phyloP scores from a whole-genome alignment of 2,888 invertebrate species.

The Pantelozetes paolii region DNA sequence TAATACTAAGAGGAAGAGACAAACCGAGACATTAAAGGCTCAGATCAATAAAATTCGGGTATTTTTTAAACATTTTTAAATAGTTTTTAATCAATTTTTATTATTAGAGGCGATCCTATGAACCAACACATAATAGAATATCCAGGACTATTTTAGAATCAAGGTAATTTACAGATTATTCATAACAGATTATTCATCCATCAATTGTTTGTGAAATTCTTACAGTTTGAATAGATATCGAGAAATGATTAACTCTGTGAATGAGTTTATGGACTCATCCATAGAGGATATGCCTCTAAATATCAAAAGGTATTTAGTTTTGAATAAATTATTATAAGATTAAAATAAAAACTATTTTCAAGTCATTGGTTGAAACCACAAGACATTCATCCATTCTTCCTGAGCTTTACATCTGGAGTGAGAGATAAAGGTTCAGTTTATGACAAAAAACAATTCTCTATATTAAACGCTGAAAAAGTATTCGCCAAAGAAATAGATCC shows the following conservation, averaged over 20 bases:
- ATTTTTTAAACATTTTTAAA: not conserved
- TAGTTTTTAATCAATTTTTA: not conserved
- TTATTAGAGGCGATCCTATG: slow-evolving; percentile 9
- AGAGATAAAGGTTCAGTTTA: not conserved
- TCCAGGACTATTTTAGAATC: slow-evolving; percentile 44
- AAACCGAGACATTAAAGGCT: slow-evolving; percentile 37
- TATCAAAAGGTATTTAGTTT: slow-evolving; percentile 57
- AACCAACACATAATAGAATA: not conserved
- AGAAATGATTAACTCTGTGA: slow-evolving; percentile 54
- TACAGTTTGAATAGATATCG: slow-evolving; percentile 48
- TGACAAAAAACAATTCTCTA: slow-evolving; percentile 4
- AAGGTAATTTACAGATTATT: slow-evolving; percentile 42
- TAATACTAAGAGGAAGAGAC: slow-evolving; percentile 16
- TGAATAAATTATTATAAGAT: not conserved
- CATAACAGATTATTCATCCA: too few species aligned
- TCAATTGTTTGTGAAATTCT: too few species aligned
- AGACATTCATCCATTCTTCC: slow-evolving; percentile 59
- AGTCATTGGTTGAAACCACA: slow-evolving; percentile 50
- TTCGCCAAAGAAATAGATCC: slow-evolving; percentile 60
- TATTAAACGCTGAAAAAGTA: slow-evolving; percentile 32
- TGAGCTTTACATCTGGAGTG: slow-evolving; percentile 59
- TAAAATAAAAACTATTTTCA: too few species aligned
- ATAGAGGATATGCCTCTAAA: slow-evolving; percentile 79
- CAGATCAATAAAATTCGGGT: slow-evolving; percentile 36
- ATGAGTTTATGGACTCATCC: slow-evolving; percentile 72